phyloP scores from a whole-genome alignment of 2,888 invertebrate genomes.

The Scaptomyza parva region DNA sequence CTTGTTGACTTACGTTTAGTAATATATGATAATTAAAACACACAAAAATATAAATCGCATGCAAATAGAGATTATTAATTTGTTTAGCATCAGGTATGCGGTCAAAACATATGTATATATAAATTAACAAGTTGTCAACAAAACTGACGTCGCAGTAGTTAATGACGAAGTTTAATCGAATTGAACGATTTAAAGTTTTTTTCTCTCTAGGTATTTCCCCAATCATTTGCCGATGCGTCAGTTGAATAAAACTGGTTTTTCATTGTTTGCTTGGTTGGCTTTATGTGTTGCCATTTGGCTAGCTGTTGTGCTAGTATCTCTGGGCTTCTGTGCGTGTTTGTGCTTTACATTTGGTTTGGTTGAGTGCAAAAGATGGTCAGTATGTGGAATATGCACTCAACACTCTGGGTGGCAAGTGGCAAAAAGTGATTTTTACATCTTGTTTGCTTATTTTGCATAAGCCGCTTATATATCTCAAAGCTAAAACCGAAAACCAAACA shows the following conservation, averaged over 20 bases:
- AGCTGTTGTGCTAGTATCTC: background rate
- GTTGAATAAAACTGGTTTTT: constrained; percentile 19
- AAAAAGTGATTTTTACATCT: constrained; percentile 7
- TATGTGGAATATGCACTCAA: background rate
- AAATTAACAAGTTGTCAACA: background rate
- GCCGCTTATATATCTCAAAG: constrained; percentile 47
- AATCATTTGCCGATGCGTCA: constrained; percentile 50
- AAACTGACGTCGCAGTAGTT: constrained; percentile 9
- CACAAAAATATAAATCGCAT: background rate
- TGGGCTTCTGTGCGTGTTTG: background rate
- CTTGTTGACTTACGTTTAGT: background rate
- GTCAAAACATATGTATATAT: background rate
- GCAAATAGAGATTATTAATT: constrained; percentile 5
- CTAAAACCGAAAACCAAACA: constrained; percentile 51
- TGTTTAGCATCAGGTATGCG: background rate
- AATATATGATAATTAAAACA: constrained; percentile 24
- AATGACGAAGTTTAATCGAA: background rate
- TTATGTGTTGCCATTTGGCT: background rate
- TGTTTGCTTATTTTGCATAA: constrained; percentile 50
- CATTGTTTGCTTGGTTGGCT: constrained; percentile 5
- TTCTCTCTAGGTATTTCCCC: constrained; percentile 53
- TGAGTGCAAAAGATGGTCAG: background rate
- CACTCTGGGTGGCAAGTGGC: too few relatives aligned
- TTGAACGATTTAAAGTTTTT: background rate
- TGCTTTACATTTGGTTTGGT: constrained; percentile 1